Evolutionary conservation across 2,113 vertebrate genomes (phyloP).

Genomic region (Morone chrysops): DNA sequence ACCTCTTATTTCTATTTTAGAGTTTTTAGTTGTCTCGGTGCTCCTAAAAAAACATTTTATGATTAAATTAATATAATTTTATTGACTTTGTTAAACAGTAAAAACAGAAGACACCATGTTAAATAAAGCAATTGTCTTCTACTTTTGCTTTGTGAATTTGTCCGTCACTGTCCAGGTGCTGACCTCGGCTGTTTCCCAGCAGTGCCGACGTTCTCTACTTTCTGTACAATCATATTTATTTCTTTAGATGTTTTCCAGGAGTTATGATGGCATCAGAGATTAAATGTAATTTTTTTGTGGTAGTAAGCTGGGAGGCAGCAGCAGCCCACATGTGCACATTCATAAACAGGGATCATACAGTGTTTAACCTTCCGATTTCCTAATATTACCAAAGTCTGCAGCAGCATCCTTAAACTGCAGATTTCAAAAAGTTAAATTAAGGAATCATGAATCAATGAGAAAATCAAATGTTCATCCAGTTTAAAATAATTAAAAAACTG

Average conservation of each 20-base stretch:
- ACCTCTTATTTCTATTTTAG: background rate
- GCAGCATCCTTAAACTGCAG: background rate
- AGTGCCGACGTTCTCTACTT: background rate
- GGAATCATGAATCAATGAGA: background rate
- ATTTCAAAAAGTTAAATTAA: background rate
- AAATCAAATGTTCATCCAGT: background rate
- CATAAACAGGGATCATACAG: background rate
- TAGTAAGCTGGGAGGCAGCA: background rate
- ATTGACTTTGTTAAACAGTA: background rate
- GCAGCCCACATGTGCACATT: background rate
- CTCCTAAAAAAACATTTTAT: too few relatives aligned
- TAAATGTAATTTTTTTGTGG: background rate
- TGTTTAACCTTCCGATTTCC: background rate
- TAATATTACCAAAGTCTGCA: background rate
- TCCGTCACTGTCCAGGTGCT: constrained; percentile 65
- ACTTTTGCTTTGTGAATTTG: background rate
- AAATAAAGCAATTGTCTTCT: too few relatives aligned
- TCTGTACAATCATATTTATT: constrained; percentile 31
- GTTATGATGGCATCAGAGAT: background rate
- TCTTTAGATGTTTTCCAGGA: constrained; percentile 11
- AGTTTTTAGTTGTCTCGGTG: too few relatives aligned
- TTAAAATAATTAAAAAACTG: background rate
- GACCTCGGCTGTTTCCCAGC: constrained; percentile 24
- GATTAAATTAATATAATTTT: background rate
- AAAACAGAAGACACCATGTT: background rate